phyloP scores from a whole-genome alignment of 2,797 vertebrate species.

The Sardinella longiceps region DNA sequence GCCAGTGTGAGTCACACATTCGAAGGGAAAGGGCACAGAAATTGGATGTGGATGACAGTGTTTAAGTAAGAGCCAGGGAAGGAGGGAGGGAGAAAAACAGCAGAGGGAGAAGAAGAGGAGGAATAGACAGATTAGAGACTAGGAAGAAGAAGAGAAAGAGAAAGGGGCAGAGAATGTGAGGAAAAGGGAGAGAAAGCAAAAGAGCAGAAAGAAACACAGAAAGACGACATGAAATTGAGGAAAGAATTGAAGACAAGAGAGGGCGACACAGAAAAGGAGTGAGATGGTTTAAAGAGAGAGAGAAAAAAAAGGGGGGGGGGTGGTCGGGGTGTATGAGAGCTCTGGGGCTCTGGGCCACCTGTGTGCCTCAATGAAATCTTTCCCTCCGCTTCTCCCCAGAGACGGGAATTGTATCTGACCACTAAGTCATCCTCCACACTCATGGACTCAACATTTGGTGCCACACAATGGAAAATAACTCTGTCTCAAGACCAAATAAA shows the following conservation, averaged over 20 bases:
- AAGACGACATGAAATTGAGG: too few relatives aligned
- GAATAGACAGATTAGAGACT: not conserved
- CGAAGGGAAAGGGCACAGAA: not conserved
- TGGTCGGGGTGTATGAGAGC: not conserved
- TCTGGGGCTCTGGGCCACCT: not conserved
- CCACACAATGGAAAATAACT: slow-evolving; percentile 7
- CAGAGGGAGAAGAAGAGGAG: not conserved
- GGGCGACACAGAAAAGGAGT: not conserved
- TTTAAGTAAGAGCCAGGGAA: not conserved
- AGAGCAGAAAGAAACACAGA: not conserved
- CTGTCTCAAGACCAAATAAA: not conserved
- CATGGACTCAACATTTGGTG: slow-evolving; percentile 16
- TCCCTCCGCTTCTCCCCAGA: not conserved
- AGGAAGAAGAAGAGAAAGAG: not conserved
- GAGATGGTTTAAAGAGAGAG: too few relatives aligned
- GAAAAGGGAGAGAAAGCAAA: not conserved
- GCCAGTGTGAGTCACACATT: not conserved
- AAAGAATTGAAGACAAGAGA: not conserved
- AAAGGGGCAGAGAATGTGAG: not conserved
- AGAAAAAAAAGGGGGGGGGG: not conserved
- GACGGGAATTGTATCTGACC: not conserved
- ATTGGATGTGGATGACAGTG: too few relatives aligned
- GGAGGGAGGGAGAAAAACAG: not conserved
- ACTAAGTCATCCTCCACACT: slow-evolving; percentile 17
- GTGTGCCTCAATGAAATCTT: slow-evolving; percentile 17